Evolutionary conservation across 2,888 invertebrate genomes (phyloP), one percentile per base, ranked within the genome.

Genomic region (Drosophila paramelanica): DNA sequence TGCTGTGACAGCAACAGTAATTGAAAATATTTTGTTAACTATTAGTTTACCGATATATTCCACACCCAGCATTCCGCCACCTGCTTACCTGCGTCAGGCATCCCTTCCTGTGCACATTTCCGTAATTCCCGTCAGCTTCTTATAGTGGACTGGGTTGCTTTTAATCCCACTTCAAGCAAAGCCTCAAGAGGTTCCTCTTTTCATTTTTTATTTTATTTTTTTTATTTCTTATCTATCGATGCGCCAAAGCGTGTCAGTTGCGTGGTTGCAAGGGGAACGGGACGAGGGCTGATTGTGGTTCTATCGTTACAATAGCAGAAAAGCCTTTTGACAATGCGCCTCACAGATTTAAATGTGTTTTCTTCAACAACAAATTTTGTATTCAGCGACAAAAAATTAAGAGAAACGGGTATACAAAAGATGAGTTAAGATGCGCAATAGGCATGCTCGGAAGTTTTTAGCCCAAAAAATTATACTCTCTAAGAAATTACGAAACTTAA

Each of bases 1-100:
- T 88, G 83, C 83, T 82, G 86, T 82, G 89, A 88, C 82, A 88
- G 89, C 88, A 83, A 75, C 78, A 73, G 83, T 83, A 83, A 83
- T 83, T 83, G 83, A 80, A 83, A 83, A 88, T 80, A 86, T 88
- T 88, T 86, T 79, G 77, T 81, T 71, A 88, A 88, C 88, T 88
- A 83, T 86, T 82, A 83, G 83, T 80, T 83, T 82, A 69, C 25
- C 46, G 62, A 68, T 49, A 69, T 17, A 49, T 36, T 8, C 8
- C 36, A 11, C n/a, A 0, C 33, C 43, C 20, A 14, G 20, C n/a
- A 4, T 5, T 41, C 17, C 4, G n/a, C 27, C 25, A 49, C 56
- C 55, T 49, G 65, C 31, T 55, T 67, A 75, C 85, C 76, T 81
- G 82, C 47, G 53, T 73, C 79, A 67, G 59, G 41, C 58, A 73